Percentiles rank a stretch among this genome's conserved stretches.
These are phyloP conservation scores for Littorina saxatilis DNA, from an alignment of 1,140 invertebrate genomes.

Conservation along the genomic window DNA sequence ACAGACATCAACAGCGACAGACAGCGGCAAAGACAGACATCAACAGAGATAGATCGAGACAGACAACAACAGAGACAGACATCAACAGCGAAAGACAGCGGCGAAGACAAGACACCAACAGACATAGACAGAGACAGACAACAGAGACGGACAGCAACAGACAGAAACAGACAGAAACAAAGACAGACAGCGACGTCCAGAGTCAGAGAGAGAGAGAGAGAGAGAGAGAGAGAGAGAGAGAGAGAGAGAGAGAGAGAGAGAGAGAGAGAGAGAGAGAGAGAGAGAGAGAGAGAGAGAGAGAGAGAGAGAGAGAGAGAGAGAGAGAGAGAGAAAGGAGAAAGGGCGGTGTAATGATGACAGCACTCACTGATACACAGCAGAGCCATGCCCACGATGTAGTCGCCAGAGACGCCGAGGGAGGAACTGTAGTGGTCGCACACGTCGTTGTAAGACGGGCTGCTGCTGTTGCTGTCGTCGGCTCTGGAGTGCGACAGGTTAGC, in stretches of 20 bases:
- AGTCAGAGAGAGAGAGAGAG: too few species aligned
- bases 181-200: too few species aligned
- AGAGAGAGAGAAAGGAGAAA: not conserved
- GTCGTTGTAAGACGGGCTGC: not conserved
- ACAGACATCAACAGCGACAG: too few species aligned
- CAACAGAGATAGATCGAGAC: too few species aligned
- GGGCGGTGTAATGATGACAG: not conserved
- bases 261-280: too few species aligned
- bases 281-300: not conserved
- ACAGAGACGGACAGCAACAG: not conserved
- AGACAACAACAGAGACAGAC: too few species aligned
- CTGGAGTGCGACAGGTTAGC: not conserved
- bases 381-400: not conserved
- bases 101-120: not conserved
- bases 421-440: conserved; percentile 1
- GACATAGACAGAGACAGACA: not conserved
- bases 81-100: too few species aligned
- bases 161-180: not conserved
- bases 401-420: not conserved
- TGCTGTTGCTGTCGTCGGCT: not conserved
- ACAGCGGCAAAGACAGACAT: too few species aligned
- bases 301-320: not conserved
- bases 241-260: too few species aligned
- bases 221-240: too few species aligned
- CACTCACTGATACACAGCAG: conserved; percentile 14